Evolutionary conservation across 2,888 invertebrate genomes (phyloP).

Genomic region (Lasioglossum pauxillum): DNA sequence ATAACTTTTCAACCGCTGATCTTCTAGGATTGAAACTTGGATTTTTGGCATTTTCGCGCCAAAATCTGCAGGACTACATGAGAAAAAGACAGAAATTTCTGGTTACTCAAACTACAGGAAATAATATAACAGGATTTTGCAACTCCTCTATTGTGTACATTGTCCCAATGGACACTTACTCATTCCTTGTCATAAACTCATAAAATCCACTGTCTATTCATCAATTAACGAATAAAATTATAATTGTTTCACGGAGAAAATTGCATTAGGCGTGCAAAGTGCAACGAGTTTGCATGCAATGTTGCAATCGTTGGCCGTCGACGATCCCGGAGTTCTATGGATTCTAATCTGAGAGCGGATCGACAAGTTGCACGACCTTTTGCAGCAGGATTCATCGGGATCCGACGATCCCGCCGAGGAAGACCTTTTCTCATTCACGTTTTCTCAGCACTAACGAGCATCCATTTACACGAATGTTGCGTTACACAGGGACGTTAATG

Average conservation of each 20-base stretch:
- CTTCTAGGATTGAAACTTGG: too few relatives aligned
- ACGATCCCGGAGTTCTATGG: background rate
- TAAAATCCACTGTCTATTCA: too few relatives aligned
- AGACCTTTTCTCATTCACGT: slow-evolving; percentile 53
- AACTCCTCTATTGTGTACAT: too few relatives aligned
- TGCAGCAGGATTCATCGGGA: slow-evolving; percentile 27
- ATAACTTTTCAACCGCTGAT: too few relatives aligned
- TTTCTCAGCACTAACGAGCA: slow-evolving; percentile 46
- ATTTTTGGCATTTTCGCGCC: too few relatives aligned
- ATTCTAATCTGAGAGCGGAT: slow-evolving; percentile 50
- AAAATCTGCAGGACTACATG: too few relatives aligned
- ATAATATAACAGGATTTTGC: too few relatives aligned
- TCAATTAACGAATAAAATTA: background rate
- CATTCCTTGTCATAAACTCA: too few relatives aligned
- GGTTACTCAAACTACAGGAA: too few relatives aligned
- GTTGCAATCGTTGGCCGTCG: background rate
- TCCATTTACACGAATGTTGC: slow-evolving; percentile 48
- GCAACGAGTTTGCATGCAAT: background rate
- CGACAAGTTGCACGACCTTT: slow-evolving; percentile 54
- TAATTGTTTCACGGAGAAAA: background rate
- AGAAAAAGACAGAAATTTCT: too few relatives aligned
- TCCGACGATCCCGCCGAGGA: slow-evolving; percentile 19
- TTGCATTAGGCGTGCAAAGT: background rate
- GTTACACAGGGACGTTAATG: slow-evolving; percentile 52
- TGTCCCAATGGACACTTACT: too few relatives aligned